Percentiles rank a stretch among this genome's conserved stretches.
These are phyloP conservation scores for Bothrops jararaca DNA, from an alignment of 2,113 vertebrate species.

Conservation along the genomic window DNA sequence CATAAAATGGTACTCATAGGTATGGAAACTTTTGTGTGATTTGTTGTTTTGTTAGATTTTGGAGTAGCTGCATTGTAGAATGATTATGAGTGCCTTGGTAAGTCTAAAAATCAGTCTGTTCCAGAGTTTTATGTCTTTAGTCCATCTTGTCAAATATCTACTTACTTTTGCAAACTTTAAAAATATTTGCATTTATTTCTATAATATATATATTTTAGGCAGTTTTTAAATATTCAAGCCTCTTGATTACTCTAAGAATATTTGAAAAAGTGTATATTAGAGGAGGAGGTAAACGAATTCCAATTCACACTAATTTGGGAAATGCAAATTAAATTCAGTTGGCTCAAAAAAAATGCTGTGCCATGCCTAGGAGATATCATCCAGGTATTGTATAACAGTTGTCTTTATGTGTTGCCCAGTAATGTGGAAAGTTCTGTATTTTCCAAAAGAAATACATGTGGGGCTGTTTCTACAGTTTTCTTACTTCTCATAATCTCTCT, in stretches of 20 bases:
- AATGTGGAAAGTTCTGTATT: not conserved
- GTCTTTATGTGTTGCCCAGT: not conserved
- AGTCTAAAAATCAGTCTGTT: not conserved
- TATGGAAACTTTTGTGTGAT: constrained; percentile 40
- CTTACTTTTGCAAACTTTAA: not conserved
- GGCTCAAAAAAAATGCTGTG: not conserved
- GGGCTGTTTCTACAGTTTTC: not conserved
- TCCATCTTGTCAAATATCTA: not conserved
- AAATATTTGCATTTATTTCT: not conserved
- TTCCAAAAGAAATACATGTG: not conserved
- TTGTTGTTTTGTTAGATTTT: constrained; percentile 21
- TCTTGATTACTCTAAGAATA: not conserved
- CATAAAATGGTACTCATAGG: constrained; percentile 51
- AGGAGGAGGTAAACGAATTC: not conserved
- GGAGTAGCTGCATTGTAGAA: not conserved
- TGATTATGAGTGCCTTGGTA: not conserved
- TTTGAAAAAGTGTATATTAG: not conserved
- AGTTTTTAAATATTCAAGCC: not conserved
- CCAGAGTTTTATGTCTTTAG: not conserved
- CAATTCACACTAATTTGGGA: not conserved
- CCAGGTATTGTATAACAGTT: not conserved
- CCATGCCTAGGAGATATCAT: not conserved
- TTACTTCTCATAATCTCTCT: not conserved
- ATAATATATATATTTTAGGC: not conserved
- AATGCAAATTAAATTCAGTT: not conserved